Evolutionary conservation across 2,888 invertebrate genomes (phyloP).

Genomic region (Eristalinus aeneus): DNA sequence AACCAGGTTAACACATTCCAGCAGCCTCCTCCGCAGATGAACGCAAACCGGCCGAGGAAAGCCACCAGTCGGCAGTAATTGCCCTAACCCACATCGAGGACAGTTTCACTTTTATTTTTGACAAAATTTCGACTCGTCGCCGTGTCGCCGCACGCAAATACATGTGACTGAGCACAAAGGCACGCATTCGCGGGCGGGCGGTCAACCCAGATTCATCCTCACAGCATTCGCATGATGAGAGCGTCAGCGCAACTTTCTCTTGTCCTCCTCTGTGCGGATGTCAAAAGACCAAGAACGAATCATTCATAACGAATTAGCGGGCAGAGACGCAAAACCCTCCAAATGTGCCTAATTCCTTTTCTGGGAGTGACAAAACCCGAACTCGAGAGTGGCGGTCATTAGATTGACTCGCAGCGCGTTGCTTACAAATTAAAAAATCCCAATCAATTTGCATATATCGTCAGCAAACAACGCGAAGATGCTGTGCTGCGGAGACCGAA

Average conservation of each 20-base stretch:
- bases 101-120: constrained; percentile 43
- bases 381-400: not conserved
- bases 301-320: constrained; percentile 37
- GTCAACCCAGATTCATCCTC: constrained; percentile 22
- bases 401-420: constrained; percentile 7
- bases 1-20: not conserved
- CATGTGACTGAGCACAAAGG: not conserved
- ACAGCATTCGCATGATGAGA: not conserved
- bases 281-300: constrained; percentile 21
- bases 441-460: constrained; percentile 41
- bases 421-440: constrained; percentile 15
- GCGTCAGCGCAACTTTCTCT: constrained; percentile 41
- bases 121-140: not conserved
- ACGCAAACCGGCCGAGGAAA: not conserved
- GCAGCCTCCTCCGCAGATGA: not conserved
- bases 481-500: constrained; percentile 17
- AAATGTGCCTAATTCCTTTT: not conserved
- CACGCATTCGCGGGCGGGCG: not conserved
- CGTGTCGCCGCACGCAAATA: not conserved
- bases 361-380: not conserved
- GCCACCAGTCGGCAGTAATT: not conserved
- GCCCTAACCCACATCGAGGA: constrained; percentile 28
- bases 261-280: constrained; percentile 12
- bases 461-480: not conserved
- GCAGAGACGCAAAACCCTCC: constrained; percentile 13